Percentiles rank a stretch among this genome's conserved stretches.
These are phyloP conservation scores for Acrocera orbiculus DNA, from an alignment of 2,888 invertebrate species.

Conservation along the genomic window DNA sequence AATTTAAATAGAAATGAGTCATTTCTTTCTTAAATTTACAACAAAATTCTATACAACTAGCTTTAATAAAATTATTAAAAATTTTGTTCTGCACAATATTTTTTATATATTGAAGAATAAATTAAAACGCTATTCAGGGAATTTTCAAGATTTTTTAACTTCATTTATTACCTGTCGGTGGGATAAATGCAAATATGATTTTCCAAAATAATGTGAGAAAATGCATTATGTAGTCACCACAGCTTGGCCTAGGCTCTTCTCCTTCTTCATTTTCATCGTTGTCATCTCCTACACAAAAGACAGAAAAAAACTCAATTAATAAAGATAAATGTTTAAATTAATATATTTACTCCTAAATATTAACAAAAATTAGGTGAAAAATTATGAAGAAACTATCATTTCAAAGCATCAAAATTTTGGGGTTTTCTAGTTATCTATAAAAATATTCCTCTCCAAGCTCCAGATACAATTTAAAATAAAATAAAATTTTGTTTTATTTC, in stretches of 20 bases:
- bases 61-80: no score
- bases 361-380: no score
- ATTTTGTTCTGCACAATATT: no score
- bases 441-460: no score
- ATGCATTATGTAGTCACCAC: conserved; percentile 89
- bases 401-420: no score
- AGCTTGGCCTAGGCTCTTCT: conserved; percentile 52
- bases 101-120: no score
- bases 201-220: conserved; percentile 97
- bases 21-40: no score
- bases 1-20: not conserved
- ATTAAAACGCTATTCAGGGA: not conserved
- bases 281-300: conserved; percentile 29
- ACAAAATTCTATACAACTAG: no score
- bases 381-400: no score
- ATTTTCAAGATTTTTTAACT: conserved; percentile 2
- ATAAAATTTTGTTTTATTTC: no score
- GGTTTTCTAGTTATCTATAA: no score
- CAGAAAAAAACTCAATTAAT: conserved; percentile 2
- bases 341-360: not conserved
- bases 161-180: conserved; percentile 68
- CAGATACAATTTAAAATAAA: no score
- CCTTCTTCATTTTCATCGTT: conserved; percentile 40
- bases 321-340: not conserved
- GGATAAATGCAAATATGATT: conserved; percentile 89